Evolutionary conservation across 2,113 vertebrate species (phyloP).

Genomic region (Notarius quadriscutis): DNA sequence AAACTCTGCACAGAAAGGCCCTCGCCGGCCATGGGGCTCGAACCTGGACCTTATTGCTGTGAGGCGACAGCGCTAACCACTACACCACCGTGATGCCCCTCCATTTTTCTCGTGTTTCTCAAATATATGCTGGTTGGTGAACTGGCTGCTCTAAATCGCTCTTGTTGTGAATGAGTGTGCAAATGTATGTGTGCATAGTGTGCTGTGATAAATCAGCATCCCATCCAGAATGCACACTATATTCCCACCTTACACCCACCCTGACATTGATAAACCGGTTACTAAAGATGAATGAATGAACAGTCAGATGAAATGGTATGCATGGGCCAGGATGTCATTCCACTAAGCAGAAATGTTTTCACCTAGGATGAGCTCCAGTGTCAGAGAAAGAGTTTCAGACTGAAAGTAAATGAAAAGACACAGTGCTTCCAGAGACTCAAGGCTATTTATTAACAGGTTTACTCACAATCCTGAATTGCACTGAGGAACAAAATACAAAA

Average conservation of each 20-base stretch:
- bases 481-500: background rate
- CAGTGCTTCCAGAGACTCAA: slow-evolving; percentile 31
- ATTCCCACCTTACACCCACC: background rate
- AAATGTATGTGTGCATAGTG: background rate
- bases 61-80: no score
- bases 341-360: background rate
- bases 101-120: background rate
- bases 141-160: background rate
- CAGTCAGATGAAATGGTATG: background rate
- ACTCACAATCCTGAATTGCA: background rate
- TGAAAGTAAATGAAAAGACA: slow-evolving; percentile 3
- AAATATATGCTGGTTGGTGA: background rate
- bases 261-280: background rate
- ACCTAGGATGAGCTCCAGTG: background rate
- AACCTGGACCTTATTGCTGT: no score
- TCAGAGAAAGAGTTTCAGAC: background rate
- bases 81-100: no score
- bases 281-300: background rate
- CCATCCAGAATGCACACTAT: background rate
- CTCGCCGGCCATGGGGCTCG: no score
- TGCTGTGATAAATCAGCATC: background rate
- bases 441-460: slow-evolving; percentile 43
- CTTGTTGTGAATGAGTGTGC: background rate
- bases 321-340: background rate
- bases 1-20: no score